Evolutionary conservation across 92 coral and sea anemone genomes (phyloP).

Genomic region (Pocillopora grandis): DNA sequence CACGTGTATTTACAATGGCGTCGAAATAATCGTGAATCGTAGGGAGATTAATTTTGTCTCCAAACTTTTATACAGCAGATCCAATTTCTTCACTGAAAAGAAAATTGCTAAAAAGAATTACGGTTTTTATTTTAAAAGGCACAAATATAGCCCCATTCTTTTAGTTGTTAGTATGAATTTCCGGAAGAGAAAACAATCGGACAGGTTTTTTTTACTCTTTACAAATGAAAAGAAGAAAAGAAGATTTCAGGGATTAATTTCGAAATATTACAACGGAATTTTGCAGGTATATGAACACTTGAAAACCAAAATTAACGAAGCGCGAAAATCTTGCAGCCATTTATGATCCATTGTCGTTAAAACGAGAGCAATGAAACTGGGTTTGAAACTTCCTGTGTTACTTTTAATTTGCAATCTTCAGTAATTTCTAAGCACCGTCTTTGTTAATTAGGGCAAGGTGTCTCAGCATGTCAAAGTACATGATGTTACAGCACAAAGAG

Average conservation of each 20-base stretch:
- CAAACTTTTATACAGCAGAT: not conserved
- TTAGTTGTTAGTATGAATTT: too few species aligned
- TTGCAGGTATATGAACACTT: too few species aligned
- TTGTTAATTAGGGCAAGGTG: not conserved
- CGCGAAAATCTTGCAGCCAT: not conserved
- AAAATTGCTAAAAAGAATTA: not conserved
- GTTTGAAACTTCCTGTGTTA: too few species aligned
- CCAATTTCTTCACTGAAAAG: not conserved
- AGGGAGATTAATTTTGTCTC: too few species aligned
- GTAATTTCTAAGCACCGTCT: not conserved
- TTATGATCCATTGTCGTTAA: too few species aligned
- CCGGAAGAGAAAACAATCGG: not conserved
- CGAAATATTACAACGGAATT: too few species aligned
- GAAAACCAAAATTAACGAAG: not conserved
- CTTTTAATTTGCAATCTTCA: not conserved
- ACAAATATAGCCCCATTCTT: too few species aligned
- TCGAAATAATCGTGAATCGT: not conserved
- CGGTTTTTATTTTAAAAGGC: too few species aligned
- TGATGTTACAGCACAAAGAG: too few species aligned
- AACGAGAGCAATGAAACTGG: not conserved
- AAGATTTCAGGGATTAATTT: too few species aligned
- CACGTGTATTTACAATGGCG: constrained; percentile 17
- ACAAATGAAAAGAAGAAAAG: not conserved
- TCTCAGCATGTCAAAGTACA: not conserved
- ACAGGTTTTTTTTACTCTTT: not conserved